Conservation (phyloP, 2,797 vertebrate genomes). For the Pipistrellus pygmaeus region DNA sequence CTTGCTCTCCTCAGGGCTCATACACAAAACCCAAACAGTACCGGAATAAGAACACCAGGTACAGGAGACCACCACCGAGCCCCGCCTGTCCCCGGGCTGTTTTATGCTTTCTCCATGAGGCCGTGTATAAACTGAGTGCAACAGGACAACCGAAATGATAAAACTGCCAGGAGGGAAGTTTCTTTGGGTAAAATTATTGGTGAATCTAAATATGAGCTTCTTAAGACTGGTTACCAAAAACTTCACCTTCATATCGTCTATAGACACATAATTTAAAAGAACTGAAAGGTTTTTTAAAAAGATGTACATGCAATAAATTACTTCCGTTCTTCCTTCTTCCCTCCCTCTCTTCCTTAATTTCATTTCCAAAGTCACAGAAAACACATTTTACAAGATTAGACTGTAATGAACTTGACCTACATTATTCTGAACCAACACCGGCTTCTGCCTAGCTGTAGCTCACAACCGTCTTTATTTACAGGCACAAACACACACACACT, state of each 20-base stretch:
- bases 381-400: neutral
- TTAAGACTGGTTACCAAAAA: slow-evolving; percentile 22
- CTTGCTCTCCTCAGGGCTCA: slow-evolving; percentile 12
- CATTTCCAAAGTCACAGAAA: slow-evolving; percentile 57
- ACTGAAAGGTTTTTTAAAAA: neutral
- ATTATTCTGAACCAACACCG: neutral
- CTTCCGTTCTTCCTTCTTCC: neutral
- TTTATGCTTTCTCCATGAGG: neutral
- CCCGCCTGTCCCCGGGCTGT: neutral
- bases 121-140: neutral
- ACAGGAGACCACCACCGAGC: slow-evolving; percentile 30
- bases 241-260: neutral
- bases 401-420: neutral
- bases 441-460: neutral
- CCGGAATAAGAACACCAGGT: neutral
- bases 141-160: neutral
- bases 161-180: neutral
- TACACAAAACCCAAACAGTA: slow-evolving; percentile 43
- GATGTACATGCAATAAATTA: neutral
- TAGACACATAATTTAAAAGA: neutral
- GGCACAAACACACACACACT: neutral
- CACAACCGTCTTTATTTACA: neutral
- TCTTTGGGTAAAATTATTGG: slow-evolving; percentile 40
- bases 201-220: slow-evolving; percentile 36
- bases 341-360: slow-evolving; percentile 10